Base-by-base conservation (phyloP, 2,797 vertebrate genomes). In the Enteromius anoplus region DNA sequence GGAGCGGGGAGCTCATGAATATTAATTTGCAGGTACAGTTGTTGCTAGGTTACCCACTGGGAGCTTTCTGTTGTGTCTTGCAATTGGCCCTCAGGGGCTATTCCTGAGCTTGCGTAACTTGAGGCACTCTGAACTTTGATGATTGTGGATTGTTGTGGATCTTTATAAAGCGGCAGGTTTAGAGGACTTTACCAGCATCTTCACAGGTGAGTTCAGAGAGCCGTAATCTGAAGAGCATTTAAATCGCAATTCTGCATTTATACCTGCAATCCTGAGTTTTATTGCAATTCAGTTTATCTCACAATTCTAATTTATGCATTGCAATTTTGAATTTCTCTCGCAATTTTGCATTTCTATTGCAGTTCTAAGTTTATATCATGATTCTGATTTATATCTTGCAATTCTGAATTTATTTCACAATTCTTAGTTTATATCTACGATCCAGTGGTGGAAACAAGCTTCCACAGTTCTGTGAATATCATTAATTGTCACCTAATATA, bases 171-270 rank as follows among this genome's bases (percentile, higher is more conserved):
- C n/a, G 3, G 66, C 66, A 26, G 68, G 68, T 26, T 45, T 69
- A 45, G 11, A 69, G 42, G 23, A 2, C 3, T 49, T 71, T 49
- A 49, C 15, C 1, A 51, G 15, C 9, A 21, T 51, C 26, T 51
- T 72, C 49, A 19, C 70, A 1, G 70, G 69, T 49, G 26, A 49
- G 45, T 49, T 71, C 66, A 69, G 40, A 69, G 40, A 69, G 40
- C 34, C 5, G 34, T 5, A 37, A 37, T 37, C 34, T 6, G 34
- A 37, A 37, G 34, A 37, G 34, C 5, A 37, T 37, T 37, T 19
- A 51, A 2, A 5, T 51, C 4, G 3, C 4, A 19, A 51, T 51
- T 51, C 17, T 19, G 49, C 15, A 19, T 51, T 19, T 51, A 6
- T 34, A 34, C 34, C 34, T 34, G 2, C 15, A 49, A 17, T 49